phyloP scores from a whole-genome alignment of 1,140 invertebrate genomes.

The Brachionus manjavacas region DNA sequence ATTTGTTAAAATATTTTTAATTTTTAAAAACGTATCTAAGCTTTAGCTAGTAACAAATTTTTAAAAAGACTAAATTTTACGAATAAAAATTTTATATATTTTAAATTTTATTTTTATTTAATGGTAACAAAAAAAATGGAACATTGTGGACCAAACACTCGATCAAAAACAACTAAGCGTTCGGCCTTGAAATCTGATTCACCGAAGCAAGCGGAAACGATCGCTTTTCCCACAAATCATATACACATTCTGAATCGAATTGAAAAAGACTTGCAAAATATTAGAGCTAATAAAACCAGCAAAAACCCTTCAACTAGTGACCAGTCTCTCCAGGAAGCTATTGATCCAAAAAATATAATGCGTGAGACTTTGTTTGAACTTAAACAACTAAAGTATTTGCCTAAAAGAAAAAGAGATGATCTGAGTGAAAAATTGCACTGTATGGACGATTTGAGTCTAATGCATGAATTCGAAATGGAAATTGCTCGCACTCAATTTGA shows the following conservation, averaged over 20 bases:
- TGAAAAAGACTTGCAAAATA: not conserved
- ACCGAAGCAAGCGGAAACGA: not conserved
- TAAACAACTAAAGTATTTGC: not conserved
- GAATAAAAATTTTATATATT: not conserved
- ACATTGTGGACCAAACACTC: not conserved
- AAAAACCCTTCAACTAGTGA: not conserved
- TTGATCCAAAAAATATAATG: not conserved
- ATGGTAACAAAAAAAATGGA: not conserved
- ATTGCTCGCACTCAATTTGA: not conserved
- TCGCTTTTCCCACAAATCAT: not conserved
- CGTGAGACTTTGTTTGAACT: not conserved
- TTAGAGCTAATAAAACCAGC: not conserved
- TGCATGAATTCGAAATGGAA: conserved; percentile 20
- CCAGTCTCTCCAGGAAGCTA: not conserved
- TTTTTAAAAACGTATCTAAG: not conserved
- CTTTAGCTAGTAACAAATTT: not conserved
- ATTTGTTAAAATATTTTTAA: too few relatives aligned
- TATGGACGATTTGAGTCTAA: not conserved
- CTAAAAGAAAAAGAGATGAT: not conserved
- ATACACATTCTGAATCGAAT: not conserved
- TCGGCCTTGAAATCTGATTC: not conserved
- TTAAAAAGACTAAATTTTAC: not conserved
- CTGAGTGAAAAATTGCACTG: not conserved
- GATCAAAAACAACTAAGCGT: not conserved
- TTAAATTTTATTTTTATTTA: not conserved